phyloP scores from a whole-genome alignment of 2,113 vertebrate species.

The Silurus glanis region DNA sequence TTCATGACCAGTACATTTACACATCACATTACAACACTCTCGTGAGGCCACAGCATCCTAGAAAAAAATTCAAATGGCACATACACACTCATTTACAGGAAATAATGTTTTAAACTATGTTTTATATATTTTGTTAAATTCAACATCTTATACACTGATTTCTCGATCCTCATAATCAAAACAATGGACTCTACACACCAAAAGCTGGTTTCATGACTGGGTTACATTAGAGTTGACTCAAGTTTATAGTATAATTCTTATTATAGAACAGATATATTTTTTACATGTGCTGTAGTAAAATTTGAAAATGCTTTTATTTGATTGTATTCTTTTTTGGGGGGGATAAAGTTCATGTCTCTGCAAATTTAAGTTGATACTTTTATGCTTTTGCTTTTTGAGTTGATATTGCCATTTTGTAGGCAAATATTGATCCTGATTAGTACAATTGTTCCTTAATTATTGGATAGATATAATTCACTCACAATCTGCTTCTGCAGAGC shows the following conservation, averaged over 20 bases:
- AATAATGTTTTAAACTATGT: neutral
- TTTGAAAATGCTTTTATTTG: neutral
- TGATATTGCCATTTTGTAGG: neutral
- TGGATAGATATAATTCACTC: conserved; percentile 59
- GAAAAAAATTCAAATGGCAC: neutral
- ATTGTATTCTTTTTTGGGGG: neutral
- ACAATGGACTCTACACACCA: neutral
- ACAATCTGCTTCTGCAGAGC: conserved; percentile 79
- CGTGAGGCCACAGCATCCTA: conserved; percentile 76
- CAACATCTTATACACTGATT: neutral
- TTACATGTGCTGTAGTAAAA: neutral
- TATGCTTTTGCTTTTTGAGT: neutral
- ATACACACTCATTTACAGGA: neutral
- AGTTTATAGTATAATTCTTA: neutral
- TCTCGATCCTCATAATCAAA: neutral
- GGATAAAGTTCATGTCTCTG: too few relatives aligned
- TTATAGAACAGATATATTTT: neutral
- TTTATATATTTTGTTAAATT: neutral
- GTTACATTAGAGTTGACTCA: neutral
- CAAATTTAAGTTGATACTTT: neutral
- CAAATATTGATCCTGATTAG: neutral
- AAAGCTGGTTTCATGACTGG: neutral
- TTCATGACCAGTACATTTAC: conserved; percentile 80
- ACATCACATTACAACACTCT: conserved; percentile 77
- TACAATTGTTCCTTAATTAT: too few relatives aligned